Conservation (phyloP, 2,888 invertebrate species). For the Sarcophaga rosellei region DNA sequence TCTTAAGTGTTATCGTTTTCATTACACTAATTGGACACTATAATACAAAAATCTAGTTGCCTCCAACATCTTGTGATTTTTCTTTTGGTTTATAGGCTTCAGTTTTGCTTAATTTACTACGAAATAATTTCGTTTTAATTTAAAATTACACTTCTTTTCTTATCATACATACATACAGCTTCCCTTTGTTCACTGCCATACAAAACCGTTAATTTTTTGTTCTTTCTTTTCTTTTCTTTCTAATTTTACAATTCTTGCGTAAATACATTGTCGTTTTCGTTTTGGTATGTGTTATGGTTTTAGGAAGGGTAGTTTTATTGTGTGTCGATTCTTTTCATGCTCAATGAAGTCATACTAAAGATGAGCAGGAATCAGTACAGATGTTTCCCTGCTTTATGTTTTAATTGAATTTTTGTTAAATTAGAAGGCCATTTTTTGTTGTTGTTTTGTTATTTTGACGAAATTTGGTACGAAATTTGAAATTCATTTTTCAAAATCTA, state of each 20-base stretch:
- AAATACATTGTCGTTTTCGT: too few relatives aligned
- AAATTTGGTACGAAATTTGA: conserved; percentile 31
- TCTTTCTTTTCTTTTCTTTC: background rate
- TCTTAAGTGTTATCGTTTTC: conserved; percentile 37
- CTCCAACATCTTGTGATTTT: background rate
- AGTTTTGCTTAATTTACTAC: conserved; percentile 13
- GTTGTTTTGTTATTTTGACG: too few relatives aligned
- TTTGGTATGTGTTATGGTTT: background rate
- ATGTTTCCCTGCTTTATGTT: conserved; percentile 43
- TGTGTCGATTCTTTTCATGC: conserved; percentile 11
- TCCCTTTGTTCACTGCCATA: background rate
- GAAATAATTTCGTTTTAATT: background rate
- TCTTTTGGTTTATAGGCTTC: background rate
- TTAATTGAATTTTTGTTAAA: conserved; percentile 52
- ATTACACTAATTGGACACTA: conserved; percentile 56
- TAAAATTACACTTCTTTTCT: background rate
- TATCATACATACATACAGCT: conserved; percentile 19
- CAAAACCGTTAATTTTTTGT: too few relatives aligned
- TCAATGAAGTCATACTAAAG: conserved; percentile 49
- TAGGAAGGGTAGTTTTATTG: conserved; percentile 6
- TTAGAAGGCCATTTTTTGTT: conserved; percentile 28
- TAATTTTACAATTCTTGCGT: too few relatives aligned
- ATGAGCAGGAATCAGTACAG: conserved; percentile 49
- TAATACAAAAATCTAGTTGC: background rate
- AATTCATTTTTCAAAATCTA: conserved; percentile 37